These are phyloP conservation scores for Oscheius myriophilus DNA, from an alignment of 2,888 invertebrate species.

Conservation along the genomic window DNA sequence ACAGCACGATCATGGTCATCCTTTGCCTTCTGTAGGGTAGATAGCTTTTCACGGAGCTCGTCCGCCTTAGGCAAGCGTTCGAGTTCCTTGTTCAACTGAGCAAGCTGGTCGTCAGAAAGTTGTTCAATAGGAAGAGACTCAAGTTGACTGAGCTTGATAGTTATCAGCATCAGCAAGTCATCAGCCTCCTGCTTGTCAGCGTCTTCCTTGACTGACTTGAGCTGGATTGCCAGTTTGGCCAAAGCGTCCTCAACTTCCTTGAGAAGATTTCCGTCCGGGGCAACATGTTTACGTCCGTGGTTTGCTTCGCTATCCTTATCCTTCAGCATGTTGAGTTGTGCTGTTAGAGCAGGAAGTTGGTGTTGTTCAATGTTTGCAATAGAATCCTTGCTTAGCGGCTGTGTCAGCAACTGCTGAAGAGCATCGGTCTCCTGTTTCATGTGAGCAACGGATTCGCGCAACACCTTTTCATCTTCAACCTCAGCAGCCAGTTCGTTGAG, in stretches of 20 bases:
- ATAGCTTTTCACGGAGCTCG: slow-evolving; percentile 35
- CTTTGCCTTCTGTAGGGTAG: slow-evolving; percentile 28
- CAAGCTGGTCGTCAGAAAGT: slow-evolving; percentile 24
- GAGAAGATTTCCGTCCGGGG: slow-evolving; percentile 32
- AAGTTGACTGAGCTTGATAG: slow-evolving; percentile 43
- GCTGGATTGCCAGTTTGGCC: slow-evolving; percentile 37
- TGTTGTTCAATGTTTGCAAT: slow-evolving; percentile 28
- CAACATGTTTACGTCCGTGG: slow-evolving; percentile 41
- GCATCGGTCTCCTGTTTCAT: slow-evolving; percentile 44
- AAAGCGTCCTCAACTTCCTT: slow-evolving; percentile 24
- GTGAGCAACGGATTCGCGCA: slow-evolving; percentile 47
- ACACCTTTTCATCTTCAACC: slow-evolving; percentile 47
- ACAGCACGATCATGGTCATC: slow-evolving; percentile 15
- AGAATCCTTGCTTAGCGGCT: slow-evolving; percentile 23
- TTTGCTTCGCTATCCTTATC: slow-evolving; percentile 38
- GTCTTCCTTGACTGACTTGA: slow-evolving; percentile 38
- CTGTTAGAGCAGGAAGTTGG: slow-evolving; percentile 45
- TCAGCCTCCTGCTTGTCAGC: slow-evolving; percentile 46
- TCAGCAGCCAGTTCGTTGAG: slow-evolving; percentile 44
- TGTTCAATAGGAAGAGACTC: slow-evolving; percentile 36
- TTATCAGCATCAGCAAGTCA: slow-evolving; percentile 38
- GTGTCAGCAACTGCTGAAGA: slow-evolving; percentile 33
- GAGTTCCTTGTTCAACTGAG: slow-evolving; percentile 10
- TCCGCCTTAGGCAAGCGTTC: slow-evolving; percentile 12
- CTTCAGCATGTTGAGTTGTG: slow-evolving; percentile 44